Evolutionary conservation across 1,140 invertebrate genomes (phyloP).

Genomic region (Geopemphigus sp.): DNA sequence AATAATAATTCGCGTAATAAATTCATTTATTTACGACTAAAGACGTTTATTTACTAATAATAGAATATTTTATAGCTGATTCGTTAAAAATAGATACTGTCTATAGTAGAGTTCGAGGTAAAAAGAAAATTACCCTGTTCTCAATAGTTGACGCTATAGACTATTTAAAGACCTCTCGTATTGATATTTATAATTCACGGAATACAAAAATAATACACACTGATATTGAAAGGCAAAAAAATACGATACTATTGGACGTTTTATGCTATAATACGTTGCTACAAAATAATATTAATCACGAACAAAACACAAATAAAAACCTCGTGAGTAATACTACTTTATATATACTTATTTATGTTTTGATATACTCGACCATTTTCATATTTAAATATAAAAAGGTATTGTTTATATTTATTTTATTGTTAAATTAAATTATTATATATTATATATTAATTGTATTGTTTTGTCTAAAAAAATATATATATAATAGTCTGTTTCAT

Average conservation of each 20-base stretch:
- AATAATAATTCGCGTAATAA: not conserved
- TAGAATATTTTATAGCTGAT: conserved; percentile 48
- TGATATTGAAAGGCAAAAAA: conserved; percentile 30
- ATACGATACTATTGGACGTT: not conserved
- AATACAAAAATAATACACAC: not conserved
- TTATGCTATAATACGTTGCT: conserved; percentile 6
- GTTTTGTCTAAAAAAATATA: no score
- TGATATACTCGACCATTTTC: no score
- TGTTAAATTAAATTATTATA: no score
- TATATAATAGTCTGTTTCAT: no score
- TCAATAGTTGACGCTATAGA: no score
- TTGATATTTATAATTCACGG: not conserved
- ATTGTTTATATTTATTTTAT: no score
- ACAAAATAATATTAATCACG: not conserved
- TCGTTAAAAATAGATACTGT: conserved; percentile 41
- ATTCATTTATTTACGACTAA: not conserved
- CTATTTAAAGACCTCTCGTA: not conserved
- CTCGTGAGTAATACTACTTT: conserved; percentile 1
- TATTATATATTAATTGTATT: no score
- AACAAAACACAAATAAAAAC: not conserved
- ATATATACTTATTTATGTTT: no score
- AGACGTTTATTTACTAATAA: not conserved
- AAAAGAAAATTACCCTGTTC: not conserved
- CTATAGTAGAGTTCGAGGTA: not conserved
- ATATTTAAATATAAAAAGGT: no score